Evolutionary conservation across 1,140 invertebrate genomes (phyloP).

Genomic region (Brachionus calyciflorus): DNA sequence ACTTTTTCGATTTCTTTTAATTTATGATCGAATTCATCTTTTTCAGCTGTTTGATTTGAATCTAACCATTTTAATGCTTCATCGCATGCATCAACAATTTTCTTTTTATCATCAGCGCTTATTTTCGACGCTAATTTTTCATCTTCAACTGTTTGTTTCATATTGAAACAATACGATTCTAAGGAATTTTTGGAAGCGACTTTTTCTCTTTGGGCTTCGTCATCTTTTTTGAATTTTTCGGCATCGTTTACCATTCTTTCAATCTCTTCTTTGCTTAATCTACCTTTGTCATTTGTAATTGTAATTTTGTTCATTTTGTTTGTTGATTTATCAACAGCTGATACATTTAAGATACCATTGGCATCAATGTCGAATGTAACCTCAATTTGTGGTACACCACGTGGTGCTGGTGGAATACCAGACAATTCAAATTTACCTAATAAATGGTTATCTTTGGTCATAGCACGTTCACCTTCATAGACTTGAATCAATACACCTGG

Average conservation of each 20-base stretch:
- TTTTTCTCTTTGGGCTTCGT: constrained; percentile 91
- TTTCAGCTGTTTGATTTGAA: constrained; percentile 86
- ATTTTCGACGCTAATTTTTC: constrained; percentile 93
- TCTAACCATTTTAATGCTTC: constrained; percentile 98
- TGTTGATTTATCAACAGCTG: constrained; percentile 95
- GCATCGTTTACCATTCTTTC: constrained; percentile 97
- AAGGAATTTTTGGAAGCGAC: constrained; percentile 83
- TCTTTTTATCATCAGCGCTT: constrained; percentile 83
- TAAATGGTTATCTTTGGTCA: constrained; percentile 98
- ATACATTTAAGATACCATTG: constrained; percentile 84
- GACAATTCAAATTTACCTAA: constrained; percentile 97
- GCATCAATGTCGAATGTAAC: constrained; percentile 99
- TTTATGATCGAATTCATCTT: constrained; percentile 88
- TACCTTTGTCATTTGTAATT: constrained; percentile 96
- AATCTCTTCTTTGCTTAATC: constrained; percentile 92
- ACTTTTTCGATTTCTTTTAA: constrained; percentile 94
- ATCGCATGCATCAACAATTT: constrained; percentile 88
- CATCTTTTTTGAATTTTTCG: constrained; percentile 96
- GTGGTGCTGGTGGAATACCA: constrained; percentile 91
- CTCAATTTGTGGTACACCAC: constrained; percentile 96
- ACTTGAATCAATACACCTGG: constrained; percentile 95
- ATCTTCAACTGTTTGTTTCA: constrained; percentile 94
- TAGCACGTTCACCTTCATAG: constrained; percentile 93
- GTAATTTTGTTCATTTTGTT: constrained; percentile 97
- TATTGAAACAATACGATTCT: constrained; percentile 93